These are phyloP conservation scores for Poecilia latipinna DNA, from an alignment of 2,113 vertebrate species.

Conservation along the genomic window DNA sequence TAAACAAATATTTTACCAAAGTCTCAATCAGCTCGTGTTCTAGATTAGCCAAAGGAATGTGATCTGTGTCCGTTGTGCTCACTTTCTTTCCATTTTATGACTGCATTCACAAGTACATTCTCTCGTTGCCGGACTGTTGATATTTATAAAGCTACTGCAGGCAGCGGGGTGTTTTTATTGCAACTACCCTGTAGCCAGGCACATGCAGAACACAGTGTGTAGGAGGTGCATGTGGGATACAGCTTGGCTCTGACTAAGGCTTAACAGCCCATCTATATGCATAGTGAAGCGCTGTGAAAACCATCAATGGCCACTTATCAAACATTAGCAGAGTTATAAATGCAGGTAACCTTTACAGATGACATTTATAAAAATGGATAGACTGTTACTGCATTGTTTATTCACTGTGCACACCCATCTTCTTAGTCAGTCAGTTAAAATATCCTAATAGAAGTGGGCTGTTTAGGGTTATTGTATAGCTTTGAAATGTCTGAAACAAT, in stretches of 20 bases:
- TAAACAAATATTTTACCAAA: conserved; percentile 62
- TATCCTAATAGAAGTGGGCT: neutral
- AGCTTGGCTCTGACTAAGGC: conserved; percentile 68
- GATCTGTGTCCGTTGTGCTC: neutral
- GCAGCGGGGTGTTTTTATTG: conserved; percentile 28
- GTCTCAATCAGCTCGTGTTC: conserved; percentile 60
- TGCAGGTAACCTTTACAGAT: conserved; percentile 51
- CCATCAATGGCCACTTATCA: conserved; percentile 66
- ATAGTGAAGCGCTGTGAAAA: conserved; percentile 63
- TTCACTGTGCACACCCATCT: neutral
- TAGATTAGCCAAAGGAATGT: conserved; percentile 47
- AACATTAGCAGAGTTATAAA: conserved; percentile 45
- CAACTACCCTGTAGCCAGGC: conserved; percentile 44
- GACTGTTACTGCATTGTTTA: conserved; percentile 18
- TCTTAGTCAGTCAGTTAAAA: neutral
- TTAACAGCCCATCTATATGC: conserved; percentile 71
- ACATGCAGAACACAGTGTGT: conserved; percentile 66
- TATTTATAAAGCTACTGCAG: conserved; percentile 43
- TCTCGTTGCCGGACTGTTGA: conserved; percentile 16
- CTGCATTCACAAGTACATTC: neutral
- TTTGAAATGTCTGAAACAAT: neutral
- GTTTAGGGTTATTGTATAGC: neutral
- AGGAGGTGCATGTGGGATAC: conserved; percentile 70
- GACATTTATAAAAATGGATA: conserved; percentile 44
- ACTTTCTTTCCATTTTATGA: neutral